Percentiles rank a stretch among this genome's conserved stretches.
These are phyloP conservation scores for Trichonephila clavata DNA, from an alignment of 1,140 invertebrate species.

Conservation along the genomic window DNA sequence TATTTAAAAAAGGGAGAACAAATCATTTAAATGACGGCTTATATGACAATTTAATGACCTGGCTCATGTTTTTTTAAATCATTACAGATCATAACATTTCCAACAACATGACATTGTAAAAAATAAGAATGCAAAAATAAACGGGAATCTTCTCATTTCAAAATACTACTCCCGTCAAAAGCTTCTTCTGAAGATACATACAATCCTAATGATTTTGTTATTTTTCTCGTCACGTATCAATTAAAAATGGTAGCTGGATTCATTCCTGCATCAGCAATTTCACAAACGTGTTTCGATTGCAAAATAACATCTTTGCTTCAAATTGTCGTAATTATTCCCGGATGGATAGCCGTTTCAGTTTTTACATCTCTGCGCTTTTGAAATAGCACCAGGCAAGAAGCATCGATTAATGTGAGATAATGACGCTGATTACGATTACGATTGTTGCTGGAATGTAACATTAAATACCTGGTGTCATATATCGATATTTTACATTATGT, in stretches of 20 bases:
- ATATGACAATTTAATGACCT: too few relatives aligned
- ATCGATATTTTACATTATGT: background rate
- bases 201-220: background rate
- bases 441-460: background rate
- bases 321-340: conserved; percentile 46
- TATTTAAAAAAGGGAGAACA: too few relatives aligned
- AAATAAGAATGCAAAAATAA: background rate
- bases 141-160: background rate
- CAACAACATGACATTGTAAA: background rate
- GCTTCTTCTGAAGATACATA: background rate
- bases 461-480: background rate
- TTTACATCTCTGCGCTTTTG: background rate
- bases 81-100: background rate
- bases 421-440: background rate
- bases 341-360: background rate
- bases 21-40: too few relatives aligned
- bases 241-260: background rate
- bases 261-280: conserved; percentile 2
- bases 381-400: background rate
- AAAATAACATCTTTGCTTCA: background rate
- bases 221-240: conserved; percentile 38
- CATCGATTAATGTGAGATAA: background rate
- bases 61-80: background rate
- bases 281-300: conserved; percentile 42
- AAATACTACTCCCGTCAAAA: background rate